Evolutionary conservation across 2,113 vertebrate species (phyloP), one percentile per base, ranked within the genome.

Genomic region (Strix uralensis): DNA sequence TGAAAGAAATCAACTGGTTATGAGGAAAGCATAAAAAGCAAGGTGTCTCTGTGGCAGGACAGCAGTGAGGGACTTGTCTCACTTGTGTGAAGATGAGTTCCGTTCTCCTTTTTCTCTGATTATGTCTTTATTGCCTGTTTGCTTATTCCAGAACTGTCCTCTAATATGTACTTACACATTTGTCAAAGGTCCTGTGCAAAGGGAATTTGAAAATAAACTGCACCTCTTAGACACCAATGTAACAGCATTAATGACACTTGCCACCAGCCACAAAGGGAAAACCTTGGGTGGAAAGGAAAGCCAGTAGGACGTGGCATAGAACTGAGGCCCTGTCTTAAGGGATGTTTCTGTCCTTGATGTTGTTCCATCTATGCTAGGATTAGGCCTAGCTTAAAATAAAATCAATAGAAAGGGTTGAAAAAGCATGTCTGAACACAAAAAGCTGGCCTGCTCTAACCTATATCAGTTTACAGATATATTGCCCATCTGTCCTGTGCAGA

Each of bases 81-180:
- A 34, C 38, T 42, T 40, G 13, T 30, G 15, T 30, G n/a, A 59
- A 92, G 90, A 81, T 73, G 1, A 34, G 21, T 81, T 65, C 40
- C 23, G 20, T 55, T 59, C 46, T 69, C 23, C 9, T 90, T 91
- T 86, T 32, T 67, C 38, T 52, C 40, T 38, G 21, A 15, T 44
- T 77, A n/a, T 4, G 11, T 47, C 40, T 29, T 52, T 79, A 5
- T 40, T 40, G 38, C 19, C 72, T 27, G 10, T 61, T 88, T 61
- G 40, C 22, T 51, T 82, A 27, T 79, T 77, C 21, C 32, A 66
- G 59, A 13, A 21, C 34, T 66, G 34, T 62, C 34, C 71, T 80
- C 23, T 44, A 32, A 26, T 32, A 27, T 1, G 0, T 25, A 27
- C 9, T 47, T 58, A n/a, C 0, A 21, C 8, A 7, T 62, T 83